phyloP scores from a whole-genome alignment of 2,888 invertebrate genomes.

The Caenorhabditis japonica region DNA sequence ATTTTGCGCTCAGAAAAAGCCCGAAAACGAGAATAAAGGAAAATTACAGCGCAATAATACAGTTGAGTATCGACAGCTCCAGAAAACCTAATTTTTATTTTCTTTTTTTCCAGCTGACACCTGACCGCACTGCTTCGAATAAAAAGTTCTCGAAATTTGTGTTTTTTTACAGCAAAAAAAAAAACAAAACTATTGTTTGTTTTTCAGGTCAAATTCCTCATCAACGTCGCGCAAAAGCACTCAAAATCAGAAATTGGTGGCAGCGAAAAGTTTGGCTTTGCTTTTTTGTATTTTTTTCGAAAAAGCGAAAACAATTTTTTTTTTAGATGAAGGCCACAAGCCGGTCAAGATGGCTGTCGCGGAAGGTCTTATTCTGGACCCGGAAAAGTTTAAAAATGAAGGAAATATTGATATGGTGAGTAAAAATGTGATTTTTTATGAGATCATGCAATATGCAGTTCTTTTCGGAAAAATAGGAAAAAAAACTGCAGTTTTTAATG shows the following conservation, averaged over 20 bases:
- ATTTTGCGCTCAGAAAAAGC: slow-evolving; percentile 10
- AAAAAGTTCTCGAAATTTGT: no score
- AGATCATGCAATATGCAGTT: no score
- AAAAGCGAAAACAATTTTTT: neutral
- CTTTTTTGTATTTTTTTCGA: neutral
- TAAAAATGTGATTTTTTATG: no score
- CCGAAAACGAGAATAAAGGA: neutral
- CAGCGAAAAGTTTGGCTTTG: no score
- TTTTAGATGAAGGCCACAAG: slow-evolving; percentile 25
- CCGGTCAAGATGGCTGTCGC: slow-evolving; percentile 22
- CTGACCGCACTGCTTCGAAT: no score
- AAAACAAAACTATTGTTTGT: no score
- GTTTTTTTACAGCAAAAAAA: no score
- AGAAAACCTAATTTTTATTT: no score
- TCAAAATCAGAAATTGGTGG: neutral
- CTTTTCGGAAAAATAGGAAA: neutral
- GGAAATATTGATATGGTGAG: slow-evolving; percentile 27
- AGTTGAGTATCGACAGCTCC: neutral
- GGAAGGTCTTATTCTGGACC: slow-evolving; percentile 40
- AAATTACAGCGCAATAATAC: neutral
- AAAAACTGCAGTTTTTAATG: no score
- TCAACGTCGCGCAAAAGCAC: neutral
- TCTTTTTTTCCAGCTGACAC: no score
- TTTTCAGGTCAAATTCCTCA: no score
- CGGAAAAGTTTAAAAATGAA: slow-evolving; percentile 23